Percentiles rank a stretch among this genome's conserved stretches.
These are phyloP conservation scores for Bombylius major DNA, from an alignment of 2,888 invertebrate species.

Conservation along the genomic window DNA sequence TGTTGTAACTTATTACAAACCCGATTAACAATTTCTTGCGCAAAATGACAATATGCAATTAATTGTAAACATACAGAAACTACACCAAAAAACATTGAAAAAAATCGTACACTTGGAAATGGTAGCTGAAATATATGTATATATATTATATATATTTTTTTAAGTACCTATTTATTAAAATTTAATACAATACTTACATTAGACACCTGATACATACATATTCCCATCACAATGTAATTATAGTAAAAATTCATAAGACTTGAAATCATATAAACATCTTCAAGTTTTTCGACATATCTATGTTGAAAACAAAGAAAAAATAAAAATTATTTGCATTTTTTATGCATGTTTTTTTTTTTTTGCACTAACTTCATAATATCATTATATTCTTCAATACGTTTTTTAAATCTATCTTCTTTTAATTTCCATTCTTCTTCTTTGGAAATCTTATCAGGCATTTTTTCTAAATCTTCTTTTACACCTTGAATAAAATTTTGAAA, in stretches of 20 bases:
- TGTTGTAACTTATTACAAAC: no score
- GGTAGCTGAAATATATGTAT: not conserved
- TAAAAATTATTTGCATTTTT: no score
- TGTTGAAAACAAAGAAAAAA: no score
- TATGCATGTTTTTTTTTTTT: not conserved
- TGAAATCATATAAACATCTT: not conserved
- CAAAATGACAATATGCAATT: slow-evolving; percentile 2
- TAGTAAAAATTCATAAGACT: slow-evolving; percentile 1
- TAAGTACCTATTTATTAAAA: no score
- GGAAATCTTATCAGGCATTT: not conserved
- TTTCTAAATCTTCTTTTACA: not conserved
- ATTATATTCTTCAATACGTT: not conserved
- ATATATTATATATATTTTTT: no score
- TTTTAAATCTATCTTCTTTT: not conserved
- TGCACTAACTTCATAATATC: not conserved
- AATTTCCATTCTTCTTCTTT: not conserved
- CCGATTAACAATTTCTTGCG: not conserved
- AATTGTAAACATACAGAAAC: slow-evolving; percentile 1
- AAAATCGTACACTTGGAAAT: slow-evolving; percentile 1
- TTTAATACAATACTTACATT: no score
- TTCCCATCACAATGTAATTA: slow-evolving; percentile 2
- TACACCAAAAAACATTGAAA: not conserved
- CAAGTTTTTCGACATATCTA: not conserved
- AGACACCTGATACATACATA: not conserved
- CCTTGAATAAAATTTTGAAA: slow-evolving; percentile 1